Evolutionary conservation across 2,888 invertebrate species (phyloP).

Genomic region (Catocala nupta): DNA sequence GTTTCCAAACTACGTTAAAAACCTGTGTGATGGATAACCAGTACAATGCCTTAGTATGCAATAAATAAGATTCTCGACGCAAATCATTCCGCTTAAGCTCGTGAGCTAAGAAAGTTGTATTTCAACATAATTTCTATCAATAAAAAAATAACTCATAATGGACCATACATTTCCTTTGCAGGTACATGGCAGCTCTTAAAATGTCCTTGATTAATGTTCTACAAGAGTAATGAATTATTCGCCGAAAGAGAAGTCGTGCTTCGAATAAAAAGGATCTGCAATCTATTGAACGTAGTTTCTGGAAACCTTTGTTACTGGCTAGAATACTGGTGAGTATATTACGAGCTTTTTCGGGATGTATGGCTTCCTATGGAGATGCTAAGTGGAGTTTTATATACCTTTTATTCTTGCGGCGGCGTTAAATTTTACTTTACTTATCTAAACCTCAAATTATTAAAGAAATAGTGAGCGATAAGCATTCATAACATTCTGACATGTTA

Average conservation of each 20-base stretch:
- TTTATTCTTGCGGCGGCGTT: no score
- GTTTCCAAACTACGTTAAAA: no score
- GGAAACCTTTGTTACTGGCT: slow-evolving; percentile 19
- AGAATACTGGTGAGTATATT: neutral
- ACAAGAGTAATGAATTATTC: slow-evolving; percentile 64
- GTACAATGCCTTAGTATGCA: slow-evolving; percentile 4
- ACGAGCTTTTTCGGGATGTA: neutral
- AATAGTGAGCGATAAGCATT: no score
- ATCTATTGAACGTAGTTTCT: slow-evolving; percentile 43
- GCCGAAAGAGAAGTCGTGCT: slow-evolving; percentile 54
- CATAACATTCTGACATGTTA: no score
- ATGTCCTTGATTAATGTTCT: slow-evolving; percentile 62
- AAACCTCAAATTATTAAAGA: no score
- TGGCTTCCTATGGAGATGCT: no score
- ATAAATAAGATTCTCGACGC: neutral
- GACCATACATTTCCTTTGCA: slow-evolving; percentile 45
- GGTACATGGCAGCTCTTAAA: slow-evolving; percentile 51
- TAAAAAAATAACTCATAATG: slow-evolving; percentile 40
- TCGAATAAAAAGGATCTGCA: slow-evolving; percentile 50
- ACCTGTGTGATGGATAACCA: no score
- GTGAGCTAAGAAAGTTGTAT: neutral
- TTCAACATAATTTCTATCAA: slow-evolving; percentile 23
- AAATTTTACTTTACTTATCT: no score
- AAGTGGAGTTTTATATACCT: no score
- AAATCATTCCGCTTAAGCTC: neutral